A percentile compares a stretch with the other conserved stretches of the same genome.
phyloP scores from a whole-genome alignment of 1,140 invertebrate genomes.

The Danaus melanippus region DNA sequence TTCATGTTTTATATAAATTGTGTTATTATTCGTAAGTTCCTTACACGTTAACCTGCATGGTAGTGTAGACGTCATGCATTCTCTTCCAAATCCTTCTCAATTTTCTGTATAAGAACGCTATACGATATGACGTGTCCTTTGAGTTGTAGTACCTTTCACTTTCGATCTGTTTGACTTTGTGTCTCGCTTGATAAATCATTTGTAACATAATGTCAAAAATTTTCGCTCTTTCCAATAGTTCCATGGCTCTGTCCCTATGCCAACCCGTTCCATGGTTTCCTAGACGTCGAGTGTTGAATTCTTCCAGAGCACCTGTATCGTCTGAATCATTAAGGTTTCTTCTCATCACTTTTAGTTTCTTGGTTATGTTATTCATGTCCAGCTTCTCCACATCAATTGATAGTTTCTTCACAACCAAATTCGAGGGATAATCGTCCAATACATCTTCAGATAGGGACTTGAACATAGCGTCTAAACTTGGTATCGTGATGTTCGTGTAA shows the following conservation, averaged over 20 bases:
- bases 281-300: constrained; percentile 23
- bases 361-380: constrained; percentile 26
- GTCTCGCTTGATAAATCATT: constrained; percentile 36
- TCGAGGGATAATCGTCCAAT: not conserved
- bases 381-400: constrained; percentile 35
- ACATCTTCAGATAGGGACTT: constrained; percentile 3
- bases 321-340: not conserved
- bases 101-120: constrained; percentile 31
- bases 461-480: constrained; percentile 19
- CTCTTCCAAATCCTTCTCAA: constrained; percentile 25
- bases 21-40: not conserved
- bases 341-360: constrained; percentile 19
- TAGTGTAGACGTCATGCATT: constrained; percentile 25
- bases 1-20: not conserved
- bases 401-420: constrained; percentile 21
- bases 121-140: constrained; percentile 34
- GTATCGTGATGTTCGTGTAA: too few relatives aligned
- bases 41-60: constrained; percentile 12
- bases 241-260: constrained; percentile 6
- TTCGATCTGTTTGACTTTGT: constrained; percentile 32
- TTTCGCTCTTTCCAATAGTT: constrained; percentile 14
- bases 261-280: constrained; percentile 2
- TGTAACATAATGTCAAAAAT: constrained; percentile 34
- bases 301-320: not conserved
- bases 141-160: constrained; percentile 25